Conservation (phyloP, 2,797 vertebrate genomes). For the Chloroceryle inda region DNA sequence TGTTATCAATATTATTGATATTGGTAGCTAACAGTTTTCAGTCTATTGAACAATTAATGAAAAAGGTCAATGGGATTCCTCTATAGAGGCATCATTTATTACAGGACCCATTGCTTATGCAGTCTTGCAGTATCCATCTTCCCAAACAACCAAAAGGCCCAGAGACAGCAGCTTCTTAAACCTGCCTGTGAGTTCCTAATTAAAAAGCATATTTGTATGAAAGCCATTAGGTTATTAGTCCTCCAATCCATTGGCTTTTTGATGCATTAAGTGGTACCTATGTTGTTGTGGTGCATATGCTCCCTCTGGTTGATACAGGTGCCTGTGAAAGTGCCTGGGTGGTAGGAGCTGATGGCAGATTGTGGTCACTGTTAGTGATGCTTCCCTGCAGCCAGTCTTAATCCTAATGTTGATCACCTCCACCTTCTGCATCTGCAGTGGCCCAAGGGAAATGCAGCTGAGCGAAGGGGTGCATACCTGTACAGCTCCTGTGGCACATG, state of each 20-base stretch:
- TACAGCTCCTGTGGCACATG: not conserved
- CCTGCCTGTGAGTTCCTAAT: conserved; percentile 36
- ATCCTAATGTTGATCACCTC: not conserved
- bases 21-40: conserved; percentile 35
- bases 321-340: accelerated
- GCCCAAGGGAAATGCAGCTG: not conserved
- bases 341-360: not conserved
- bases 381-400: not conserved
- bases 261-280: not conserved
- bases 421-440: not conserved
- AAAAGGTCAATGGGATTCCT: conserved; percentile 60
- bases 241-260: not conserved
- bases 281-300: not conserved
- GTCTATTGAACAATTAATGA: conserved; percentile 54
- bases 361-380: not conserved
- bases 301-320: accelerated
- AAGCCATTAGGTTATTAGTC: not conserved
- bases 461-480: not conserved
- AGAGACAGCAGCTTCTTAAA: conserved; percentile 35
- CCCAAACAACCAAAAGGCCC: conserved; percentile 37
- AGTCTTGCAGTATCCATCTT: conserved; percentile 1
- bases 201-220: conserved; percentile 51
- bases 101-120: conserved; percentile 26
- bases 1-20: conserved; percentile 31
- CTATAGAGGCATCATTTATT: not conserved